A percentile compares a stretch with the other conserved stretches of the same genome.
phyloP scores from a whole-genome alignment of 2,797 vertebrate genomes.

The Pelodytes ibericus region DNA sequence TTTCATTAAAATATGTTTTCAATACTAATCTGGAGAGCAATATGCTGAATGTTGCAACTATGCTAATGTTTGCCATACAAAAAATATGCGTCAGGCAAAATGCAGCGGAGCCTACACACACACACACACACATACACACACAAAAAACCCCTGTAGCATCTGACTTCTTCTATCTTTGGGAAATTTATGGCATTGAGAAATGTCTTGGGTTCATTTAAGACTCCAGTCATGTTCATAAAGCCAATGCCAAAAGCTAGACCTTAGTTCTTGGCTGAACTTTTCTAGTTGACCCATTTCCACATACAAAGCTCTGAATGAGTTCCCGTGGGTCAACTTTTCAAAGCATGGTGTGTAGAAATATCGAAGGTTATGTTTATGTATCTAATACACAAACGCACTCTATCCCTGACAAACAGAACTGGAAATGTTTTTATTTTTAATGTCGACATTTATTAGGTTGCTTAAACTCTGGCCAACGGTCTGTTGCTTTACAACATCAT shows the following conservation, averaged over 20 bases:
- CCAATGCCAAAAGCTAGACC: conserved; percentile 62
- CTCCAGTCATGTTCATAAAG: conserved; percentile 59
- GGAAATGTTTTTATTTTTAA: conserved; percentile 6
- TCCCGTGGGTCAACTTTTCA: conserved; percentile 45
- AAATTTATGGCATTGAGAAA: conserved; percentile 66
- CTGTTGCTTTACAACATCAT: not conserved
- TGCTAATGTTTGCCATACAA: conserved; percentile 73
- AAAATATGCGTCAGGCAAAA: conserved; percentile 64
- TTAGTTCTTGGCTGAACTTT: conserved; percentile 71
- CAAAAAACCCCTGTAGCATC: conserved; percentile 27
- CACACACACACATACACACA: too few relatives aligned
- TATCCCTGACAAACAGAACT: conserved; percentile 15
- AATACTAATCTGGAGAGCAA: conserved; percentile 79
- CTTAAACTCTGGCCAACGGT: not conserved
- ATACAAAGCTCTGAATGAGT: conserved; percentile 56
- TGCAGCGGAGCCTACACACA: conserved; percentile 65
- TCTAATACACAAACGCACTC: conserved; percentile 12
- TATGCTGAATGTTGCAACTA: conserved; percentile 76
- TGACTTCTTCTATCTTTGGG: conserved; percentile 41
- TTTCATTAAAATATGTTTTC: conserved; percentile 80
- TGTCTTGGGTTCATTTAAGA: conserved; percentile 57
- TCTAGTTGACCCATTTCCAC: conserved; percentile 63
- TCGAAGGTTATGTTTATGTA: conserved; percentile 53
- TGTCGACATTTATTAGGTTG: conserved; percentile 7
- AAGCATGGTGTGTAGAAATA: conserved; percentile 55